Conservation (phyloP, 2,888 invertebrate genomes). For the Choristoneura rosaceana region DNA sequence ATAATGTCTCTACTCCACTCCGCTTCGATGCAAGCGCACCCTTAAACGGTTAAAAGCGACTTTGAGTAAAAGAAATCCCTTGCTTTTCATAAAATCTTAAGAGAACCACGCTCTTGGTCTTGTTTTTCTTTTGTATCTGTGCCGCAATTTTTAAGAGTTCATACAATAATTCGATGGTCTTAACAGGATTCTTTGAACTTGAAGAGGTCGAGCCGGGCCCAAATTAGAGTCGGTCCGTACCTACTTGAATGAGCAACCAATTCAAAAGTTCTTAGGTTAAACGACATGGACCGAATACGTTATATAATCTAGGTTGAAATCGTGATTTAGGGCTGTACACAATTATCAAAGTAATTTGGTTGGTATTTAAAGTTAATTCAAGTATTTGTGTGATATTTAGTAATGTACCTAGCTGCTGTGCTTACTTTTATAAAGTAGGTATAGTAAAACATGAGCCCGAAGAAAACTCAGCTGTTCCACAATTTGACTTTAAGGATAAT, state of each 20-base stretch:
- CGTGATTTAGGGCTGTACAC: slow-evolving; percentile 26
- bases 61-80: too few species aligned
- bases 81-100: too few species aligned
- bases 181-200: background rate
- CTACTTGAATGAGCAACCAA: slow-evolving; percentile 28
- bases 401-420: too few species aligned
- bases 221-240: slow-evolving; percentile 28
- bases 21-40: too few species aligned
- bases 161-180: background rate
- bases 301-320: slow-evolving; percentile 27
- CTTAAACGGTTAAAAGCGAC: too few species aligned
- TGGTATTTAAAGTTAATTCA: slow-evolving; percentile 6
- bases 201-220: slow-evolving; percentile 6
- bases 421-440: too few species aligned
- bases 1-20: too few species aligned
- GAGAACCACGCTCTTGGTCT: background rate
- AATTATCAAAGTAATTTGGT: background rate
- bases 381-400: background rate
- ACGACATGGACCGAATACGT: slow-evolving; percentile 30
- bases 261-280: slow-evolving; percentile 38
- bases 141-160: background rate
- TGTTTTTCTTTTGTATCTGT: background rate
- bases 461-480: too few species aligned
- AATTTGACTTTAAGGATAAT: too few species aligned
- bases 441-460: too few species aligned